Evolutionary conservation across 2,797 vertebrate species (phyloP).

Genomic region (Sparidentex hasta): DNA sequence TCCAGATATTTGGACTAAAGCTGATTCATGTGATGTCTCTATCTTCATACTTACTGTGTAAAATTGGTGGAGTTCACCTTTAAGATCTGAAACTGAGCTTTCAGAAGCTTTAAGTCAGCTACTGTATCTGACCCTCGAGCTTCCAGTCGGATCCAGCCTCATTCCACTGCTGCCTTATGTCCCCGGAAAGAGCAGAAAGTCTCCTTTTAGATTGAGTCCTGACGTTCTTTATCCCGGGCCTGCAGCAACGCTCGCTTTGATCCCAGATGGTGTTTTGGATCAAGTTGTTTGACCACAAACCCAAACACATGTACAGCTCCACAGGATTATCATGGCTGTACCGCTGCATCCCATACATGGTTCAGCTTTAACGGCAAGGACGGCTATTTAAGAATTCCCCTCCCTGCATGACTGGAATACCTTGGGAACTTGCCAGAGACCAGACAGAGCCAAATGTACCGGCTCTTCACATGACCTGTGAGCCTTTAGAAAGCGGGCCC

Average conservation of each 20-base stretch:
- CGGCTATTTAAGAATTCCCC: conserved; percentile 70
- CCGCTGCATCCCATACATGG: conserved; percentile 77
- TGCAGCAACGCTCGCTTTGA: conserved; percentile 3
- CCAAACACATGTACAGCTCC: conserved; percentile 58
- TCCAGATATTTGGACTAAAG: neutral
- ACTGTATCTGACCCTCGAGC: neutral
- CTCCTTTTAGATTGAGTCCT: conserved; percentile 6
- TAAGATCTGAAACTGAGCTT: neutral
- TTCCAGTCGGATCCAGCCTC: neutral
- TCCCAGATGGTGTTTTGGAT: conserved; percentile 47
- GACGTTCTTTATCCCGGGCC: conserved; percentile 21
- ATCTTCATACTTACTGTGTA: neutral
- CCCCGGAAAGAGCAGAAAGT: neutral
- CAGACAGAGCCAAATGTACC: conserved; percentile 52
- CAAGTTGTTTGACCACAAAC: conserved; percentile 54
- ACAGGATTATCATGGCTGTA: conserved; percentile 52
- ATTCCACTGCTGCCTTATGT: neutral
- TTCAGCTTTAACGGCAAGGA: conserved; percentile 56
- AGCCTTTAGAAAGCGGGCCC: conserved; percentile 35
- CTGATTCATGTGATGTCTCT: neutral
- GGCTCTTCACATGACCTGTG: conserved; percentile 72
- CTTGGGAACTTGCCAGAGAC: conserved; percentile 71
- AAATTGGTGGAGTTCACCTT: neutral
- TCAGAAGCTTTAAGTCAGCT: neutral
- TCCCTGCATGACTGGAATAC: conserved; percentile 79